phyloP scores from a whole-genome alignment of 2,113 vertebrate species.

The Cromileptes altivelis region DNA sequence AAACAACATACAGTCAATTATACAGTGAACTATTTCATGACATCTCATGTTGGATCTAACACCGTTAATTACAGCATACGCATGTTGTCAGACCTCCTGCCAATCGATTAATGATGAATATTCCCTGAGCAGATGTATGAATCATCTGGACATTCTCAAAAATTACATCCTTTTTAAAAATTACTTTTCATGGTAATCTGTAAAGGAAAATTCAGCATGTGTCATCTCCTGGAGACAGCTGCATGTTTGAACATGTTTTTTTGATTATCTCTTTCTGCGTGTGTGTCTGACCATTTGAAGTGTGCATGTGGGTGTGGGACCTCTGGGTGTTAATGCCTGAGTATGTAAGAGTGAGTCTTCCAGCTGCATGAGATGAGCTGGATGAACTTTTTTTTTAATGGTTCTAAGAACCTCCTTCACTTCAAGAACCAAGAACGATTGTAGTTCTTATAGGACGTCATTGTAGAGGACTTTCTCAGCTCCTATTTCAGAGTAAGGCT shows the following conservation, averaged over 20 bases:
- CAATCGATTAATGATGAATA: neutral
- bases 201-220: neutral
- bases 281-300: constrained; percentile 1
- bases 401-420: no score
- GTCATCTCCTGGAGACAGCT: neutral
- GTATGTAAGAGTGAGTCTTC: constrained; percentile 35
- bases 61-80: neutral
- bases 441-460: no score
- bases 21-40: neutral
- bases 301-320: constrained; percentile 12
- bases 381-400: no score
- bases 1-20: neutral
- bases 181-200: neutral
- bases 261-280: neutral
- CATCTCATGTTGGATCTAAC: neutral
- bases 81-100: neutral
- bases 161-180: neutral
- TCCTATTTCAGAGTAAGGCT: no score
- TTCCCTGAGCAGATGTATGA: neutral
- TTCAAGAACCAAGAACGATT: no score
- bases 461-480: no score
- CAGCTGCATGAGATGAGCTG: no score
- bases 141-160: neutral
- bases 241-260: neutral
- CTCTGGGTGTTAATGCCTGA: constrained; percentile 12